phyloP scores from a whole-genome alignment of 2,888 invertebrate species.

The Electrophaes corylata region DNA sequence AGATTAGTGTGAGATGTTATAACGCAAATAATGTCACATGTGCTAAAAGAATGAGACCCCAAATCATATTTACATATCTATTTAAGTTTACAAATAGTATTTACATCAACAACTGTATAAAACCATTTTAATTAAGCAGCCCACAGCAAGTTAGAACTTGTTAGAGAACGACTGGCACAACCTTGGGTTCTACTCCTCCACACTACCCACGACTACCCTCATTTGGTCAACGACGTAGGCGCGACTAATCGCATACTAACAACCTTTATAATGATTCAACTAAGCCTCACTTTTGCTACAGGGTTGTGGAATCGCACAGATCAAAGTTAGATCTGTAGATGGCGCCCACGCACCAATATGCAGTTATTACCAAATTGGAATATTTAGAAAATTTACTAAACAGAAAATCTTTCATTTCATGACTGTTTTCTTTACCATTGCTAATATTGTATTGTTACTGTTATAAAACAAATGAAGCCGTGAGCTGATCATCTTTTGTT shows the following conservation, averaged over 20 bases:
- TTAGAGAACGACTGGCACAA: slow-evolving; percentile 75
- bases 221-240: slow-evolving; percentile 81
- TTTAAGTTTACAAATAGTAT: slow-evolving; percentile 8
- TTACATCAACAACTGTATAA: slow-evolving; percentile 61
- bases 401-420: too few species aligned
- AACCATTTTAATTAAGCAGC: slow-evolving; percentile 76
- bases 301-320: slow-evolving; percentile 71
- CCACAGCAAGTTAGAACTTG: slow-evolving; percentile 71
- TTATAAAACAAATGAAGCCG: neutral
- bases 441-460: too few species aligned
- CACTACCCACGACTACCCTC: slow-evolving; percentile 81
- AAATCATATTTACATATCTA: too few species aligned
- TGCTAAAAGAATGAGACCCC: slow-evolving; percentile 14
- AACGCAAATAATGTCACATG: slow-evolving; percentile 14
- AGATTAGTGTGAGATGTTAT: slow-evolving; percentile 1
- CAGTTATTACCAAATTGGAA: slow-evolving; percentile 47
- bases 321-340: slow-evolving; percentile 56
- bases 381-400: neutral
- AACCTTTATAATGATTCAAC: slow-evolving; percentile 75
- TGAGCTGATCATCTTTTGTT: slow-evolving; percentile 12
- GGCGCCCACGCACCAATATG: slow-evolving; percentile 68
- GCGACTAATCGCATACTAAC: slow-evolving; percentile 75
- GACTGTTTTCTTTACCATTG: neutral
- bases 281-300: slow-evolving; percentile 70
- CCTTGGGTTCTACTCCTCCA: slow-evolving; percentile 82